Evolutionary conservation across 2,113 vertebrate species (phyloP).

Genomic region (Asarcornis scutulata): DNA sequence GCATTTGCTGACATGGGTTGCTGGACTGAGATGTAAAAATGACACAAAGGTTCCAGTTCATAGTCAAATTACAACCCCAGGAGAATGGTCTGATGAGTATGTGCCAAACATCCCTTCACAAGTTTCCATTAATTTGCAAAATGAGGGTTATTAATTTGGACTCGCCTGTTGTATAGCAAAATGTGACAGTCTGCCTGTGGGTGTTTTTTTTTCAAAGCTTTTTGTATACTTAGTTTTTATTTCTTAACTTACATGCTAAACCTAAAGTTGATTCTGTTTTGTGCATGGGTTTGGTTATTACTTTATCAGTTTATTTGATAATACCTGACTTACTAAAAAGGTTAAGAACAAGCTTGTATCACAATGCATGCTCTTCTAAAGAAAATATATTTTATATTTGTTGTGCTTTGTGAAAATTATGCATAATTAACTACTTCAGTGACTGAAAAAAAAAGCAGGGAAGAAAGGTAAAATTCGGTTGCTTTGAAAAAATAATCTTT

Average conservation of each 20-base stretch:
- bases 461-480: neutral
- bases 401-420: neutral
- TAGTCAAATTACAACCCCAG: neutral
- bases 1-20: rapidly evolving
- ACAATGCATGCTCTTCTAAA: neutral
- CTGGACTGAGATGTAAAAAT: rapidly evolving
- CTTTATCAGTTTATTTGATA: neutral
- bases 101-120: neutral
- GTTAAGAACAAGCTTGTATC: neutral
- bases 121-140: neutral
- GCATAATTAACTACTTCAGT: neutral
- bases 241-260: conserved; percentile 5
- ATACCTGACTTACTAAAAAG: neutral
- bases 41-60: neutral
- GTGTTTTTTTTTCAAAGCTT: neutral
- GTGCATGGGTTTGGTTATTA: conserved; percentile 19
- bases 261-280: conserved; percentile 7
- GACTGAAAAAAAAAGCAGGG: neutral
- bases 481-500: neutral
- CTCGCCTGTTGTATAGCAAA: neutral
- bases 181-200: neutral
- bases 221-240: neutral
- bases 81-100: neutral
- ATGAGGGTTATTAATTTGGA: neutral
- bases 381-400: neutral